phyloP scores from a whole-genome alignment of 2,113 vertebrate genomes.

The Cricetomys ansorgei region DNA sequence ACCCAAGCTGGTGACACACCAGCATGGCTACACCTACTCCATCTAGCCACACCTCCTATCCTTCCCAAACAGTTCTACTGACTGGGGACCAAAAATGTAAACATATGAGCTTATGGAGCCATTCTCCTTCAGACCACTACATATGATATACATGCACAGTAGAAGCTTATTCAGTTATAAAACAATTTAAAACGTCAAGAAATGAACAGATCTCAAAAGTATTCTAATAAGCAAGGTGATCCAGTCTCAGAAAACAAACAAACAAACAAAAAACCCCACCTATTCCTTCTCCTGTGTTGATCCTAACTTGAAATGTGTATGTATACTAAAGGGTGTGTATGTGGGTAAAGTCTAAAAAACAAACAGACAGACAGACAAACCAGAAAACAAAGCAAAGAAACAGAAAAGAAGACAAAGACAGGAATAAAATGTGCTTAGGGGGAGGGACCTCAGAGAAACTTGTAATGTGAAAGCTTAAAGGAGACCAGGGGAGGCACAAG shows the following conservation, averaged over 20 bases:
- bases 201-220: not conserved
- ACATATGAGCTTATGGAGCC: not conserved
- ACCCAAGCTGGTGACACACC: not conserved
- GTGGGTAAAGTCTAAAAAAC: not conserved
- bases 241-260: not conserved
- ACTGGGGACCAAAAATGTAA: not conserved
- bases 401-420: not conserved
- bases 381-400: too few relatives aligned
- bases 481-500: not conserved
- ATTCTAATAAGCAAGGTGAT: not conserved
- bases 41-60: not conserved
- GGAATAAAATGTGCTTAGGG: not conserved
- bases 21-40: not conserved
- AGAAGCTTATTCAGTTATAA: not conserved
- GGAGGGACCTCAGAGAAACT: not conserved
- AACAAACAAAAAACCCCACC: too few relatives aligned
- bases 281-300: not conserved
- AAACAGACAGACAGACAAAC: too few relatives aligned
- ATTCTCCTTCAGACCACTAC: not conserved
- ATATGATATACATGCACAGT: not conserved
- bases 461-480: not conserved
- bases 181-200: not conserved
- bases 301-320: not conserved
- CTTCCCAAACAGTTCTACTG: not conserved
- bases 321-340: not conserved